A percentile compares a stretch with the other conserved stretches of the same genome.
Conservation (phyloP, 2,113 vertebrate species). For the Oophaga pumilio region DNA sequence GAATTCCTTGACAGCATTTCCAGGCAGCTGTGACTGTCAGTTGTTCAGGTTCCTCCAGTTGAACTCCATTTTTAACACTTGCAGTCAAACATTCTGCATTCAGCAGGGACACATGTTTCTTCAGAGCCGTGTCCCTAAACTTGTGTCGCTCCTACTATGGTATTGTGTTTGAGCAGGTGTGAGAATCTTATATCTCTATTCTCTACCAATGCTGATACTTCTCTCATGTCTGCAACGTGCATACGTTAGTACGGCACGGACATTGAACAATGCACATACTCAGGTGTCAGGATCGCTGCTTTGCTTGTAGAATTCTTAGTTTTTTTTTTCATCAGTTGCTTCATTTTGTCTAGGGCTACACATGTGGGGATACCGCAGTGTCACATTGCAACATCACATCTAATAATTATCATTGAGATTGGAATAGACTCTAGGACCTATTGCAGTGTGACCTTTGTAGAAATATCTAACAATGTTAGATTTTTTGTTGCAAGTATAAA, state of each 20-base stretch:
- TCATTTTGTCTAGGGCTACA: too few species aligned
- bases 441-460: too few species aligned
- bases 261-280: not conserved
- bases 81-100: not conserved
- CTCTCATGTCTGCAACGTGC: not conserved
- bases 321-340: too few species aligned
- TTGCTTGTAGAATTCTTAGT: not conserved
- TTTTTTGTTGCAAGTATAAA: too few species aligned
- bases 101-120: not conserved
- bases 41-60: slow-evolving; percentile 23
- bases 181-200: not conserved
- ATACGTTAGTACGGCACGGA: not conserved
- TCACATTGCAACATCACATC: too few species aligned
- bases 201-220: not conserved
- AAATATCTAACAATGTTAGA: too few species aligned
- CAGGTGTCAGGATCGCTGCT: not conserved
- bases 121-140: too few species aligned
- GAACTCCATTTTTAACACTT: slow-evolving; percentile 22
- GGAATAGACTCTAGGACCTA: too few species aligned
- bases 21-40: slow-evolving; percentile 49
- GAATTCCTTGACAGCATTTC: slow-evolving; percentile 49
- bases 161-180: slow-evolving; percentile 7
- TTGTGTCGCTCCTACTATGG: not conserved
- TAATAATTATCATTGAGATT: too few species aligned
- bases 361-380: too few species aligned